Percentiles rank a stretch among this genome's conserved stretches.
These are phyloP conservation scores for Scolopax rusticola DNA, from an alignment of 2,797 vertebrate species.

Conservation along the genomic window DNA sequence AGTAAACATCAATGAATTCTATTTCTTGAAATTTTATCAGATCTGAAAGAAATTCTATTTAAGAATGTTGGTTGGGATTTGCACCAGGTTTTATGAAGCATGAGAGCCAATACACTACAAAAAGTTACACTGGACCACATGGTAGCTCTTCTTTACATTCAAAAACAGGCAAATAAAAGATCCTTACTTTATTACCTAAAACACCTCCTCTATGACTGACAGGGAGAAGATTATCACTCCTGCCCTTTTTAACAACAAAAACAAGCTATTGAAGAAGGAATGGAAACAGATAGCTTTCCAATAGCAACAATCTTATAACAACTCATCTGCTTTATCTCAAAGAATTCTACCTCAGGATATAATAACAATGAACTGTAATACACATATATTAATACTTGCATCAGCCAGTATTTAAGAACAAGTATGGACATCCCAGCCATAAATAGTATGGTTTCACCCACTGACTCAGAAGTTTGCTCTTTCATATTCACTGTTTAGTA, in stretches of 20 bases:
- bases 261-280: neutral
- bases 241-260: neutral
- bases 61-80: neutral
- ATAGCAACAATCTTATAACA: neutral
- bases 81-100: neutral
- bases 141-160: neutral
- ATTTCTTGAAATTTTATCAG: neutral
- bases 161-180: neutral
- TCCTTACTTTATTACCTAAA: neutral
- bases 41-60: neutral
- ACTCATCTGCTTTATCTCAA: neutral
- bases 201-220: neutral
- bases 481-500: neutral
- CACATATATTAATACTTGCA: neutral
- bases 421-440: neutral
- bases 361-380: neutral
- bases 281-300: neutral
- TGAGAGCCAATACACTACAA: neutral
- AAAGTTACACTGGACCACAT: neutral
- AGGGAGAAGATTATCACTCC: neutral
- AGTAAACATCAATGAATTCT: neutral
- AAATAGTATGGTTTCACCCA: neutral
- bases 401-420: neutral
- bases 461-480: neutral
- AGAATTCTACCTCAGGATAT: neutral